Evolutionary conservation across 2,113 vertebrate species (phyloP), one percentile per base, ranked within the genome.

Genomic region (Forbesichthys papilliferus): DNA sequence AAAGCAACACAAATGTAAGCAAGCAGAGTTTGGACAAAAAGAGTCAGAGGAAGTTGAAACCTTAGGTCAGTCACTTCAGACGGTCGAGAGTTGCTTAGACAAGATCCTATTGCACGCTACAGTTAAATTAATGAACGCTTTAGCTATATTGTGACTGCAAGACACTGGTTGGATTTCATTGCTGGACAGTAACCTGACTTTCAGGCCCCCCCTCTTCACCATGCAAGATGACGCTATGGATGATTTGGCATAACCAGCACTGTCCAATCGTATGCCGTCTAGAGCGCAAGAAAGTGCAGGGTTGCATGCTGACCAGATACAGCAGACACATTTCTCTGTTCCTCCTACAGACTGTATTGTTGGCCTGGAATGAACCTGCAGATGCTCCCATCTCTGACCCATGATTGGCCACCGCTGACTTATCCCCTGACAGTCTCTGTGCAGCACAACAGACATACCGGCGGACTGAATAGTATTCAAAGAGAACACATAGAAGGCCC

Each of bases 161-260:
- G 60, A 68, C 65, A 54, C 58, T 13, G 27, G 27, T 27, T 16
- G 4, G 1, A 18, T 34, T 59, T 53, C 1, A 14, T n/a, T 87
- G 90, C 84, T 88, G 64, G 83, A 89, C 85, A 93, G 93, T 86
- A 91, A 89, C 90, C 93, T 93, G 92, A 95, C 94, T 95, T 95
- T 95, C 95, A 96, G 95, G 91, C 91, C 92, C 94, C 59, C 78
- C 85, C 79, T 94, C 93, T 94, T 90, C 89, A 91, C 68, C 80
- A 83, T 87, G 83, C 85, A 87, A 61, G 82, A 85, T 64, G 78
- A 83, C 68, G 78, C 59, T 42, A 18, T 13, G 11, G 53, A 6
- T 75, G 78, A 75, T 67, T 34, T 34, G 33, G 59, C 66, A 3
- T 14, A 42, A 42, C 36, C 36, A 42, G 36, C 5, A 1, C 0